A percentile compares a stretch with the other conserved stretches of the same genome.
phyloP scores from a whole-genome alignment of 1,140 invertebrate genomes.

The Harlomillsia oculata region DNA sequence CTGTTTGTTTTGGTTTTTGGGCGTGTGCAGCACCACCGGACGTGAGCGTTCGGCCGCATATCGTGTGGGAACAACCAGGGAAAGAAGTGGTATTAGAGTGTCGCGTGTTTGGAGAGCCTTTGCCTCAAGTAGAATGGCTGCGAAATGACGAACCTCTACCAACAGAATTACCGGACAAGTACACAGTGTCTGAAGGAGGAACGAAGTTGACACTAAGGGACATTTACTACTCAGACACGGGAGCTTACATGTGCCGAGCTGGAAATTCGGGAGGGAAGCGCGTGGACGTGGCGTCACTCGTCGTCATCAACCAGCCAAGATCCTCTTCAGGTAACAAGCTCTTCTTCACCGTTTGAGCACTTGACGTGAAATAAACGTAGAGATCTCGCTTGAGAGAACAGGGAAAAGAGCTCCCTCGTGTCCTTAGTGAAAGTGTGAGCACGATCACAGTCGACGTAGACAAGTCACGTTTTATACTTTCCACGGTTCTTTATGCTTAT shows the following conservation, averaged over 20 bases:
- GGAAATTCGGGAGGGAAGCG: slow-evolving; percentile 58
- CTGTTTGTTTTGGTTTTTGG: too few relatives aligned
- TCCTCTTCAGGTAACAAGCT: slow-evolving; percentile 12
- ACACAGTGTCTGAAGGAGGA: slow-evolving; percentile 58
- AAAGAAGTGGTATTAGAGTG: slow-evolving; percentile 59
- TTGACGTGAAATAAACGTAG: too few relatives aligned
- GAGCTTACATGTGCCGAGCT: slow-evolving; percentile 67
- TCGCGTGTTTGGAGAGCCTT: slow-evolving; percentile 56
- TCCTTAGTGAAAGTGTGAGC: too few relatives aligned
- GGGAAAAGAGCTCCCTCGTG: too few relatives aligned
- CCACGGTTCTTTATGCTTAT: too few relatives aligned
- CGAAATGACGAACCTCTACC: slow-evolving; percentile 59
- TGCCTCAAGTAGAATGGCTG: slow-evolving; percentile 51
- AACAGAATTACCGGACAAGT: slow-evolving; percentile 44
- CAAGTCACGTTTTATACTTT: too few relatives aligned
- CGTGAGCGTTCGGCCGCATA: slow-evolving; percentile 56
- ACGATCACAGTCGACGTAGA: too few relatives aligned
- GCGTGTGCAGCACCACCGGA: slow-evolving; percentile 51
- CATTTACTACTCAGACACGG: slow-evolving; percentile 61
- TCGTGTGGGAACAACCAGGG: slow-evolving; percentile 55
- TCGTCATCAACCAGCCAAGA: slow-evolving; percentile 47
- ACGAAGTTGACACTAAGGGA: slow-evolving; percentile 56
- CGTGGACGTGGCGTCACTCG: slow-evolving; percentile 59
- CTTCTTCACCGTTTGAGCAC: too few relatives aligned
- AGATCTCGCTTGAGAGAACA: too few relatives aligned